Percentiles rank a stretch among this genome's conserved stretches.
phyloP scores from a whole-genome alignment of 2,797 vertebrate species.

The Acestrorhynchus altus region DNA sequence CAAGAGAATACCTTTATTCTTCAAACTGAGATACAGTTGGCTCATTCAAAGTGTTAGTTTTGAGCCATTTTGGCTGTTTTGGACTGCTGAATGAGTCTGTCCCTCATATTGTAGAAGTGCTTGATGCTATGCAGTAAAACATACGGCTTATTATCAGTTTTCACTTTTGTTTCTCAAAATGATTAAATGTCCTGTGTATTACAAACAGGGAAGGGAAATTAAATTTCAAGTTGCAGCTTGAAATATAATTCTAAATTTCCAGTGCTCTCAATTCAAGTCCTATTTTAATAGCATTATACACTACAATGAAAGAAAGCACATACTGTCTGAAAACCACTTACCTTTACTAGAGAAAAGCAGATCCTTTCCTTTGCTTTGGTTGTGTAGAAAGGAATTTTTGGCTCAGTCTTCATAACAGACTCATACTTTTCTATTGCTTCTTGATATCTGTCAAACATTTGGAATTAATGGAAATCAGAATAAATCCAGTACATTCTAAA shows the following conservation, averaged over 20 bases:
- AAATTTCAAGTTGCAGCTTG: too few species aligned
- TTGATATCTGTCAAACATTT: slow-evolving; percentile 71
- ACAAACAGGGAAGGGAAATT: too few species aligned
- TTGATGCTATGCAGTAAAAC: slow-evolving; percentile 21
- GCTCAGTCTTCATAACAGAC: slow-evolving; percentile 80
- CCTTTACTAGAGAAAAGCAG: slow-evolving; percentile 84
- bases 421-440: slow-evolving; percentile 83
- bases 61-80: slow-evolving; percentile 29
- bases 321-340: slow-evolving; percentile 44
- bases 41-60: slow-evolving; percentile 11
- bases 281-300: too few species aligned
- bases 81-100: slow-evolving; percentile 41
- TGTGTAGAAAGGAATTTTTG: slow-evolving; percentile 74
- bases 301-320: not conserved
- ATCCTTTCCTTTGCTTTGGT: slow-evolving; percentile 82
- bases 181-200: too few species aligned
- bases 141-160: too few species aligned
- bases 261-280: too few species aligned
- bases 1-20: slow-evolving; percentile 24
- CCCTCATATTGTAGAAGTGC: slow-evolving; percentile 1
- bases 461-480: not conserved
- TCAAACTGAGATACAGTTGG: slow-evolving; percentile 51
- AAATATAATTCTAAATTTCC: too few species aligned
- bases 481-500: not conserved
- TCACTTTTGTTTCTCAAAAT: too few species aligned